Evolutionary conservation across 30 jellyfish, hydroid and myxozoan genomes (phyloP), one percentile per base, ranked within the genome.

Genomic region (Clytia hemisphaerica): DNA sequence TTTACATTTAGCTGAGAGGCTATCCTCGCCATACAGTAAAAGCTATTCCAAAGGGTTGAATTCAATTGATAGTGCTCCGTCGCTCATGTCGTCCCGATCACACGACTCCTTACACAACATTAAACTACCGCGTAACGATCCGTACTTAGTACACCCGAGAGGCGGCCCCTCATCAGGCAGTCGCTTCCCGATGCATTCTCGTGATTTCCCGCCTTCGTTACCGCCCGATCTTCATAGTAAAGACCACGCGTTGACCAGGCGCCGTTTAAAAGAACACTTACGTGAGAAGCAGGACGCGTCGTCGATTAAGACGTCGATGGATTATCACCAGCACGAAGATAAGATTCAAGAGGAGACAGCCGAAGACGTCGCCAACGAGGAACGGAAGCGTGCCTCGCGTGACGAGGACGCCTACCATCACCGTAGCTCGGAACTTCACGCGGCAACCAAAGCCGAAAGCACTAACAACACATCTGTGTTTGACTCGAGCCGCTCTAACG

Each of bases 261-360:
- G 77, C 84, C 82, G 81, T 4, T 54, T 85, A 65, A 85, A 85
- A 46, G 95, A 85, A 51, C 95, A 78, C 58, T 29, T 85, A 21
- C 63, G 83, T 58, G 95, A 85, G 58, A 85, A 85, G 65, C 90
- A 71, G 30, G 90, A 85, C 9, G 93, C 86, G 30, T 27, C 93
- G 1, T 80, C 86, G 6, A 76, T 84, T 6, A 35, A 53, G 67
- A 85, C 71, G 33, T 80, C 87, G 26, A 85, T 85, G 57, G 83
- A 85, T 69, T 84, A 77, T 45, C 95, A 85, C 58, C 78, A 77
- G 58, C 64, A 51, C 26, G 93, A 85, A 21, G 71, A 85, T 55
- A 64, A 71, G 46, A 88, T 76, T 45, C 84, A 76, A 47, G 95
- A 85, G 53, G 95, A 85, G 55, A 83, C 86, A 57, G 90, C 71